Conservation (phyloP, 2,888 invertebrate species). For the Taenaris catops region DNA sequence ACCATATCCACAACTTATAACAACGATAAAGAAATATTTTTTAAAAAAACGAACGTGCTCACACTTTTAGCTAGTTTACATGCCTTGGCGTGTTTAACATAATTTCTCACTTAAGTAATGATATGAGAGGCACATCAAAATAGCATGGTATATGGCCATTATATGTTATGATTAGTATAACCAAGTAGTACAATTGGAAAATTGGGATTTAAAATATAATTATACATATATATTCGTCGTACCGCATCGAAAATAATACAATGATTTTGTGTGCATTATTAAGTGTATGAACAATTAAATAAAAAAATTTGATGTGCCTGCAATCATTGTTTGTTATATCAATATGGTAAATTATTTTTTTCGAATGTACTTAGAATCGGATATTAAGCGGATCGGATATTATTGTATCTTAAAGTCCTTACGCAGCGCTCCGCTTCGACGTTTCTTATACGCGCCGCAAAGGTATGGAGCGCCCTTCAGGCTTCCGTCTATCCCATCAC, state of each 20-base stretch:
- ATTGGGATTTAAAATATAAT: not conserved
- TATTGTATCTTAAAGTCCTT: too few relatives aligned
- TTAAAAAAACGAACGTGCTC: not conserved
- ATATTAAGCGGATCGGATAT: too few relatives aligned
- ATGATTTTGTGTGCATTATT: not conserved
- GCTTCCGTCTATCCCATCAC: too few relatives aligned
- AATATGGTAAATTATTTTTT: too few relatives aligned
- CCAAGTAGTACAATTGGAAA: not conserved
- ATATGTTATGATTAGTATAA: not conserved
- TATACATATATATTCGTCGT: not conserved
- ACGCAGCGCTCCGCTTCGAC: too few relatives aligned
- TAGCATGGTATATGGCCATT: constrained; percentile 4
- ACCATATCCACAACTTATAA: too few relatives aligned
- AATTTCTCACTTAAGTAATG: constrained; percentile 18
- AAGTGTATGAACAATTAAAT: not conserved
- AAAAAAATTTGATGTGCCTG: too few relatives aligned
- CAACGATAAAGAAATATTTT: too few relatives aligned
- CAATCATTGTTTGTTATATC: too few relatives aligned
- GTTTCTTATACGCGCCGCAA: too few relatives aligned
- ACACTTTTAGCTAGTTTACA: constrained; percentile 1
- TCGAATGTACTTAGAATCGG: too few relatives aligned
- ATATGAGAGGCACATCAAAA: constrained; percentile 6
- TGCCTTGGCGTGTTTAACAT: constrained; percentile 12
- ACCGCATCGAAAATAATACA: not conserved
- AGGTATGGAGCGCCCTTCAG: too few relatives aligned